Evolutionary conservation across 1,140 invertebrate species (phyloP), one percentile per base, ranked within the genome.

Genomic region (Brachionus sp.): DNA sequence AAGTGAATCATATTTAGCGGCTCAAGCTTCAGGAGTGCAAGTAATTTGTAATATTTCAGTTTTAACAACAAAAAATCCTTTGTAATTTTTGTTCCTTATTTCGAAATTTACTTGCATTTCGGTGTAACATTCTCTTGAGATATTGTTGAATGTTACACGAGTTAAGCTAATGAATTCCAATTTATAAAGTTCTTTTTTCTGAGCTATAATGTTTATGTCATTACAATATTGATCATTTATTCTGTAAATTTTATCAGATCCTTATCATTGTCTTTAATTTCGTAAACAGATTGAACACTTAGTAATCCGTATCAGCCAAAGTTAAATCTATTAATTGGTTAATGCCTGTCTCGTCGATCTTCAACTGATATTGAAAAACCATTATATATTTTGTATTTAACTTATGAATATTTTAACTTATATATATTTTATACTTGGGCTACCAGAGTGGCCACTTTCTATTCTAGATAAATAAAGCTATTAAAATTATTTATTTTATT

Each of bases 281-380:
- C 16, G 16, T n/a, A 25, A 80, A 80, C 44, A 62, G 44, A 19
- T 57, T 80, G 35, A 23, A 64, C 35, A 80, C 33, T 57, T 84
- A 87, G 83, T 86, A 87, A 82, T 75, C 87, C 68, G 82, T 86
- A 42, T 86, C 86, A 80, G 83, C 70, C n/a, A 85, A 84, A 82
- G 84, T 85, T 16, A 84, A 85, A 73, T 83, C 86, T 64, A 83
- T 64, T 5, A 86, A 86, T 84, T 53, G 87, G 12, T 70, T 70
- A 29, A 62, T 85, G 57, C 66, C 86, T n/a, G 53, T 87, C 16
- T 83, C 66, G 35, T 35, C 29, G 64, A 85, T 62, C 50, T 37
- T 53, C 66, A 80, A 83, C 66, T 80, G 44, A n/a, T n/a, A n/a
- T n/a, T n/a, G n/a, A n/a, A n/a, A n/a, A n/a, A n/a, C n/a, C n/a